Evolutionary conservation across 2,113 vertebrate genomes (phyloP).

Genomic region (Cebus imitator): DNA sequence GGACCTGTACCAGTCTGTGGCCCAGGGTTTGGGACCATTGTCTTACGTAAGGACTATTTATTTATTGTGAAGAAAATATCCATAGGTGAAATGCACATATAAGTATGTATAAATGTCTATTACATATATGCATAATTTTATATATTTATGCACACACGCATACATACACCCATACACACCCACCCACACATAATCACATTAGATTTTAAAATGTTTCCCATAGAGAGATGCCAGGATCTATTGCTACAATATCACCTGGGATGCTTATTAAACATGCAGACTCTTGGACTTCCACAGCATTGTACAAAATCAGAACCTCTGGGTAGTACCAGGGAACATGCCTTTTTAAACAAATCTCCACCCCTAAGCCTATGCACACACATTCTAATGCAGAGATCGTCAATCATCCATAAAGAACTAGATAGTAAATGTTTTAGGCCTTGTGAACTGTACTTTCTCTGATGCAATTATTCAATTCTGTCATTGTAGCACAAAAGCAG

Average conservation of each 20-base stretch:
- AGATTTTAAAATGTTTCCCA: background rate
- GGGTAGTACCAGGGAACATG: background rate
- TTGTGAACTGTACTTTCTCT: background rate
- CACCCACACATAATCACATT: background rate
- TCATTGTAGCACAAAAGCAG: background rate
- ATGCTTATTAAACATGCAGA: background rate
- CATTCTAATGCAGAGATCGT: no score
- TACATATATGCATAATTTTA: background rate
- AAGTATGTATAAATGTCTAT: background rate
- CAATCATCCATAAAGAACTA: background rate
- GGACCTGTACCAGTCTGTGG: no score
- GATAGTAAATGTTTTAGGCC: background rate
- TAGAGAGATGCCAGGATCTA: background rate
- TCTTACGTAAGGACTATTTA: background rate
- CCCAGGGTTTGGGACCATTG: no score
- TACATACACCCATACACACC: background rate
- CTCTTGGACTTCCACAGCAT: background rate
- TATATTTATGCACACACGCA: no score
- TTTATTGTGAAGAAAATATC: background rate
- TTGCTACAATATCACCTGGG: background rate
- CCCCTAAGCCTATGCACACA: accelerated
- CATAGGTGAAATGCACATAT: background rate
- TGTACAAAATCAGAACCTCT: background rate
- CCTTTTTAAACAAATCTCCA: background rate
- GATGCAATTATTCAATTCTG: background rate